Evolutionary conservation across 2,888 invertebrate species (phyloP).

Genomic region (Leptopterna dolabrata): DNA sequence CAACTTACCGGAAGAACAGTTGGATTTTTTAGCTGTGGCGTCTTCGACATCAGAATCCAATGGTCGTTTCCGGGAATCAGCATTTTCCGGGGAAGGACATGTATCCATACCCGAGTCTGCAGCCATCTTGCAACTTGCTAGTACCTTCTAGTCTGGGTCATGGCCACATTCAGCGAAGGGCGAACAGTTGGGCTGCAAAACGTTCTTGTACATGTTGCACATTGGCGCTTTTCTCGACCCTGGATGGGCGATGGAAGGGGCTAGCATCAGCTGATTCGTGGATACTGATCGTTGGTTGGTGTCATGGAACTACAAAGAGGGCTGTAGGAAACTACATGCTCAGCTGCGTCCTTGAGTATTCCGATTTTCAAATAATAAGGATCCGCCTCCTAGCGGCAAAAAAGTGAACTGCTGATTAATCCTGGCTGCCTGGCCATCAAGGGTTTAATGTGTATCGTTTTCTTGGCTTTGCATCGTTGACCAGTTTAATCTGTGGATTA

Average conservation of each 20-base stretch:
- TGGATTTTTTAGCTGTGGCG: conserved; percentile 89
- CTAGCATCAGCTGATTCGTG: neutral
- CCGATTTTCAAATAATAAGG: no score
- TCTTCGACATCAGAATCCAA: conserved; percentile 88
- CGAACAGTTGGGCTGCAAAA: conserved; percentile 32
- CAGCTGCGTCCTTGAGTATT: no score
- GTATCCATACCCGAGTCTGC: conserved; percentile 94
- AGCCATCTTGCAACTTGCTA: conserved; percentile 75
- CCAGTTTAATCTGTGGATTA: no score
- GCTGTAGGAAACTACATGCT: no score
- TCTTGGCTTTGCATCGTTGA: no score
- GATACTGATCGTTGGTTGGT: no score
- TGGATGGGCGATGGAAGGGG: neutral
- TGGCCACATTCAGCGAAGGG: conserved; percentile 31
- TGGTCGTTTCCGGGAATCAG: conserved; percentile 90
- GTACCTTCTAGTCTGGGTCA: conserved; percentile 47
- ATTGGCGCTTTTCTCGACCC: conserved; percentile 10
- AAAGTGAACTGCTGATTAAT: no score
- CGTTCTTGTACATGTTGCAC: conserved; percentile 45
- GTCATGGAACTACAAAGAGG: no score
- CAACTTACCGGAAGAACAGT: conserved; percentile 85
- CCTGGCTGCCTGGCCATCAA: no score
- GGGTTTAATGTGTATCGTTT: no score
- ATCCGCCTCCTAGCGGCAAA: no score
- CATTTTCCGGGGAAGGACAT: conserved; percentile 92